Conservation (phyloP, 2,888 invertebrate genomes). For the Phortica okadai region DNA sequence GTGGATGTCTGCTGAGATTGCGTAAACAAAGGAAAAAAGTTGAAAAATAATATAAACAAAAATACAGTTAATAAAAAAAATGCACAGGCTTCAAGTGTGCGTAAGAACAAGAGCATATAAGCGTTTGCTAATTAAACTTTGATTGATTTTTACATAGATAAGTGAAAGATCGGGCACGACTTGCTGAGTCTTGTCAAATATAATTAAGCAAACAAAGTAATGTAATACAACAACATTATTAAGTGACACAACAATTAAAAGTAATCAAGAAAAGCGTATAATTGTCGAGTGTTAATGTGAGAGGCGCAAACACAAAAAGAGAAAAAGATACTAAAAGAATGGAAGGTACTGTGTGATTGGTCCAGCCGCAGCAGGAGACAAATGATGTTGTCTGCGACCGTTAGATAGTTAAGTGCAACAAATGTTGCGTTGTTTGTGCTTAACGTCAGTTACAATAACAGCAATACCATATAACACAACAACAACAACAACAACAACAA, state of each 20-base stretch:
- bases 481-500: slow-evolving; percentile 28
- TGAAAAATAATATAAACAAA: too few species aligned
- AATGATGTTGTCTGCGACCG: slow-evolving; percentile 1
- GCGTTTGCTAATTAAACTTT: neutral
- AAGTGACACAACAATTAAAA: slow-evolving; percentile 24
- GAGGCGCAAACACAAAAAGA: neutral
- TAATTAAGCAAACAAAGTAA: neutral
- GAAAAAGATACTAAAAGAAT: neutral
- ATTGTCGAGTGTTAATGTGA: neutral
- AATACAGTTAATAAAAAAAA: too few species aligned
- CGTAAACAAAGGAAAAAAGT: too few species aligned
- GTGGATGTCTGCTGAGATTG: too few species aligned
- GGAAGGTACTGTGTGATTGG: neutral
- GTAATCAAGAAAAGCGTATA: slow-evolving; percentile 16
- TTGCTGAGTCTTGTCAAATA: neutral
- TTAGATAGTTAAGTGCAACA: slow-evolving; percentile 27
- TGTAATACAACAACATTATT: neutral
- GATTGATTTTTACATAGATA: slow-evolving; percentile 18
- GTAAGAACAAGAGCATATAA: too few species aligned
- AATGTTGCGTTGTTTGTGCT: neutral
- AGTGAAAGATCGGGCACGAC: neutral
- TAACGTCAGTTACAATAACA: neutral
- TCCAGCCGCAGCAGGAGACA: slow-evolving; percentile 20
- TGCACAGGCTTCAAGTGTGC: too few species aligned
- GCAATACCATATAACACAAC: neutral